Conservation (phyloP, 2,113 vertebrate genomes). For the Hemiprocne comata region DNA sequence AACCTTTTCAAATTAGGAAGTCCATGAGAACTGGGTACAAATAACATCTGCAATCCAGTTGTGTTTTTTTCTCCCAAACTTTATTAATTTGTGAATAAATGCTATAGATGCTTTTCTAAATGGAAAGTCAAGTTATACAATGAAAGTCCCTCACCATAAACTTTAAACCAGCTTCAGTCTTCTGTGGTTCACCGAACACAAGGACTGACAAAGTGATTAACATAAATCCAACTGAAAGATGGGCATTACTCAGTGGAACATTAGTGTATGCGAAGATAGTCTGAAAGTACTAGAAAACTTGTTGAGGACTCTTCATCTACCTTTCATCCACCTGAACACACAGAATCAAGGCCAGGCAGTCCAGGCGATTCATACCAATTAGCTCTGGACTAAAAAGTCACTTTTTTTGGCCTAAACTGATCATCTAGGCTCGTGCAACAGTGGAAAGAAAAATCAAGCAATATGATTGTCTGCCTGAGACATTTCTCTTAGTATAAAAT, state of each 20-base stretch:
- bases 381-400: background rate
- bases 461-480: background rate
- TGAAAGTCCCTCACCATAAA: background rate
- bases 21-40: background rate
- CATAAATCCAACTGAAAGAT: background rate
- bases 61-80: background rate
- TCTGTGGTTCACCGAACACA: background rate
- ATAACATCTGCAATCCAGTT: background rate
- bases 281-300: background rate
- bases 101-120: background rate
- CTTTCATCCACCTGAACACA: background rate
- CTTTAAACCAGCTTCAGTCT: background rate
- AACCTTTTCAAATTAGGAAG: background rate
- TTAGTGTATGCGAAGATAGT: background rate
- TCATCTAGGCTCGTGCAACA: background rate
- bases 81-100: background rate
- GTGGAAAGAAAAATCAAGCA: background rate
- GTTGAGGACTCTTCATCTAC: background rate
- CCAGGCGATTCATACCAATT: background rate
- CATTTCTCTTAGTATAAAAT: background rate
- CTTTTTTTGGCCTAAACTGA: background rate
- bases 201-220: background rate
- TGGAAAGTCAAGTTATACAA: background rate
- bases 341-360: background rate
- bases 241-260: background rate